Conservation (phyloP, 2,113 vertebrate genomes). For the Chinchilla lanigera region DNA sequence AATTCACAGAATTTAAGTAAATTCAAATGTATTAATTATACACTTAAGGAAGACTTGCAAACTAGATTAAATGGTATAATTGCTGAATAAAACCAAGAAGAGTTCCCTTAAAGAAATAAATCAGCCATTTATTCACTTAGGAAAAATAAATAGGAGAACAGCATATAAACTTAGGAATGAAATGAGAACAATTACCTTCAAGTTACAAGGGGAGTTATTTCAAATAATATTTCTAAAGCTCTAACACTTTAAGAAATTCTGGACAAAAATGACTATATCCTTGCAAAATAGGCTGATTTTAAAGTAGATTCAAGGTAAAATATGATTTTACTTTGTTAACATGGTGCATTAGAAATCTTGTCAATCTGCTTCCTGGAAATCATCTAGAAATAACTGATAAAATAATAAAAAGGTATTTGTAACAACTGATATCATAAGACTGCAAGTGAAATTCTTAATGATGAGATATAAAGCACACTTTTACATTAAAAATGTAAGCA, state of each 20-base stretch:
- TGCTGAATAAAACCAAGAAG: neutral
- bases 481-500: neutral
- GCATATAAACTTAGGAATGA: neutral
- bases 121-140: neutral
- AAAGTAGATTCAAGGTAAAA: neutral
- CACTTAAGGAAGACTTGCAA: slow-evolving; percentile 1
- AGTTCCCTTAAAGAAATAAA: neutral
- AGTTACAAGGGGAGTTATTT: neutral
- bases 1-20: neutral
- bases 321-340: neutral
- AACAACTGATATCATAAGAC: slow-evolving; percentile 4
- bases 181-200: neutral
- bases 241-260: slow-evolving; percentile 1
- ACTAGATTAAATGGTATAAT: neutral
- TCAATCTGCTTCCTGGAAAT: neutral
- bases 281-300: neutral
- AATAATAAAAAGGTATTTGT: neutral
- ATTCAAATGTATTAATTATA: slow-evolving; percentile 40
- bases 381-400: neutral
- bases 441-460: neutral
- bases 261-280: neutral
- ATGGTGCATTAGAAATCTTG: neutral
- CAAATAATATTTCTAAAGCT: neutral
- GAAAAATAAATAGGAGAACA: neutral
- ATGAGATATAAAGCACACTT: neutral